phyloP scores from a whole-genome alignment of 2,888 invertebrate species.

The Eupithecia pulchellata region DNA sequence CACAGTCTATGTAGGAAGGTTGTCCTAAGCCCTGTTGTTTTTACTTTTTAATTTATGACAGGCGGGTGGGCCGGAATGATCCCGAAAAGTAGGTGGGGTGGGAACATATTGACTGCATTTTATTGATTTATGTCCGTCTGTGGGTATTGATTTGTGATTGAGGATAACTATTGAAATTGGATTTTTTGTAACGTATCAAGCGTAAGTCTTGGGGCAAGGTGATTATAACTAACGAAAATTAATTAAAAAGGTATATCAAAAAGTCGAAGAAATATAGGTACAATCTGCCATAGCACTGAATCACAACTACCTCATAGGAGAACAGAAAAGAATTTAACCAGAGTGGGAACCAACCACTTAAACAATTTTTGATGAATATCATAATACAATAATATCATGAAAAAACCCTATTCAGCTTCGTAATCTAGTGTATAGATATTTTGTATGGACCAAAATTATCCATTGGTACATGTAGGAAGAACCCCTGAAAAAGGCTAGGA shows the following conservation, averaged over 20 bases:
- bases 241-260: neutral
- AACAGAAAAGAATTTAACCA: neutral
- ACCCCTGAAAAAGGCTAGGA: neutral
- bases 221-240: neutral
- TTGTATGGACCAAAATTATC: neutral
- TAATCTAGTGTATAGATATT: neutral
- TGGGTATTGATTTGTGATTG: slow-evolving; percentile 29
- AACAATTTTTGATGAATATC: too few species aligned
- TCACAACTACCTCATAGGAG: neutral
- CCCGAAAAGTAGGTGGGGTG: slow-evolving; percentile 36
- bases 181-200: neutral
- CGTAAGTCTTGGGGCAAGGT: neutral
- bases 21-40: neutral
- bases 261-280: too few species aligned
- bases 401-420: too few species aligned
- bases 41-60: slow-evolving; percentile 45
- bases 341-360: neutral
- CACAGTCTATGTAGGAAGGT: neutral
- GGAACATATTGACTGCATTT: slow-evolving; percentile 27
- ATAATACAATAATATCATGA: too few species aligned
- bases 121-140: slow-evolving; percentile 48
- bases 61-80: slow-evolving; percentile 35
- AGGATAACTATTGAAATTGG: slow-evolving; percentile 21
- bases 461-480: neutral
- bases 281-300: neutral